phyloP scores from a whole-genome alignment of 2,888 invertebrate genomes.

The Lampropteryx suffumata region DNA sequence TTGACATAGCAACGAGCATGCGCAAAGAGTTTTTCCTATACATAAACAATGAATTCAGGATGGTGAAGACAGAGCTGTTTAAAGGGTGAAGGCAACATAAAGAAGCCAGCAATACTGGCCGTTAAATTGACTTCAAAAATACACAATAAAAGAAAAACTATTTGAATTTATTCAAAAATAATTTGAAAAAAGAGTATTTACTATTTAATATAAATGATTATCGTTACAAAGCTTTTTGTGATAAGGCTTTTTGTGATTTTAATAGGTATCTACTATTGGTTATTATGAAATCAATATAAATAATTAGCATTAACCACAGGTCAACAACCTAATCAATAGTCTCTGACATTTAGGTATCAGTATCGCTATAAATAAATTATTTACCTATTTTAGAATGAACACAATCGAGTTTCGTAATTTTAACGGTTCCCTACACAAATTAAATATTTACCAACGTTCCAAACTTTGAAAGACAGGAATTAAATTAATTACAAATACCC shows the following conservation, averaged over 20 bases:
- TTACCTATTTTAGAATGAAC: constrained; percentile 23
- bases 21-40: constrained; percentile 60
- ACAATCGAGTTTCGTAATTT: constrained; percentile 25
- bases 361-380: constrained; percentile 23
- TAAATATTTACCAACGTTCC: constrained; percentile 44
- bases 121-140: constrained; percentile 28
- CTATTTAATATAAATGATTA: too few species aligned
- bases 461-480: constrained; percentile 34
- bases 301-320: constrained; percentile 11
- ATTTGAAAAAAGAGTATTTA: constrained; percentile 2
- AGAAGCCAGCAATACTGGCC: constrained; percentile 17
- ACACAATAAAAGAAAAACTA: constrained; percentile 9
- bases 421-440: constrained; percentile 33
- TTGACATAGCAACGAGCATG: constrained; percentile 76
- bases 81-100: constrained; percentile 23
- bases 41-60: constrained; percentile 72
- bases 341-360: constrained; percentile 14
- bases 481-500: constrained; percentile 45
- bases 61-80: constrained; percentile 34
- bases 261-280: too few species aligned
- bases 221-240: too few species aligned
- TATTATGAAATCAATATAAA: constrained; percentile 4
- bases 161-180: neutral
- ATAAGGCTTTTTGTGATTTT: too few species aligned
- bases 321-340: constrained; percentile 22